phyloP scores from a whole-genome alignment of 2,888 invertebrate genomes.

The Cryptocheilus praepositus region DNA sequence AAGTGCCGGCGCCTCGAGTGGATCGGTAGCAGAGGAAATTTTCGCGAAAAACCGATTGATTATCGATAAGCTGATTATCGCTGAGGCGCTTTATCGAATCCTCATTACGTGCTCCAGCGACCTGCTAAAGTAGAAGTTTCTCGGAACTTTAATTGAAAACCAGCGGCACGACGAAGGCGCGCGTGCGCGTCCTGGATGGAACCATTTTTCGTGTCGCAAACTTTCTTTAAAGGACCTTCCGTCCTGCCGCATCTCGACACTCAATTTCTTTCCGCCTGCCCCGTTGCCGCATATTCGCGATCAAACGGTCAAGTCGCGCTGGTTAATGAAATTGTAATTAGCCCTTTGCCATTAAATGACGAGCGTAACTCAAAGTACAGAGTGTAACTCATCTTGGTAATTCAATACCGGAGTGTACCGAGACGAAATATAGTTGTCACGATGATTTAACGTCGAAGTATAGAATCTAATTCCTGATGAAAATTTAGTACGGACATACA shows the following conservation, averaged over 20 bases:
- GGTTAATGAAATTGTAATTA: too few species aligned
- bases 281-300: background rate
- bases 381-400: too few species aligned
- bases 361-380: too few species aligned
- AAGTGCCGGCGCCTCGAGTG: too few species aligned
- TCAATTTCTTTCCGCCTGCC: conserved; percentile 25
- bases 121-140: conserved; percentile 55
- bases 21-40: too few species aligned
- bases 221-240: conserved; percentile 37
- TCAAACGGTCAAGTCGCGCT: too few species aligned
- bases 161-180: conserved; percentile 20
- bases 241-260: conserved; percentile 13
- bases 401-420: too few species aligned
- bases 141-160: conserved; percentile 62
- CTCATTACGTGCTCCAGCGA: conserved; percentile 59
- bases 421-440: too few species aligned
- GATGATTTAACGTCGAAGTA: too few species aligned
- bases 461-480: too few species aligned
- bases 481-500: too few species aligned
- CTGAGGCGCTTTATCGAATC: conserved; percentile 54
- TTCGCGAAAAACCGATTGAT: conserved; percentile 34
- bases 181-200: conserved; percentile 16
- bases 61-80: conserved; percentile 58
- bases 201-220: conserved; percentile 52
- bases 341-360: too few species aligned